Evolutionary conservation across 2,888 invertebrate genomes (phyloP).

Genomic region (Ophraella communa): DNA sequence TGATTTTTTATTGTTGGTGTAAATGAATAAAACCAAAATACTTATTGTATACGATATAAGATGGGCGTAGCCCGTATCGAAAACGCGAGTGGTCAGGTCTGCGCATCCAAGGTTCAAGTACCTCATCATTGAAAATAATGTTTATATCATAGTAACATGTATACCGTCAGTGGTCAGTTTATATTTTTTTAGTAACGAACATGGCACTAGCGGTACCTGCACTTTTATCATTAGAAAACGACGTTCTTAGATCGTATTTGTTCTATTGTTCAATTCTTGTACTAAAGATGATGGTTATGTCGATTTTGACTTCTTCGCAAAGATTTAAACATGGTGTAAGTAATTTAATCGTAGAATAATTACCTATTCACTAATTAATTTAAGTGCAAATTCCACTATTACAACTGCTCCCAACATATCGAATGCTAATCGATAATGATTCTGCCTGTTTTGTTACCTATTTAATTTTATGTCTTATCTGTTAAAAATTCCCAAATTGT

Average conservation of each 20-base stretch:
- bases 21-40: neutral
- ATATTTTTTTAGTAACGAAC: neutral
- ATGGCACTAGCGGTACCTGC: neutral
- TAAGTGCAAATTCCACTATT: too few relatives aligned
- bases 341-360: too few relatives aligned
- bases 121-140: neutral
- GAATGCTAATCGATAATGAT: too few relatives aligned
- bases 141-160: neutral
- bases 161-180: neutral
- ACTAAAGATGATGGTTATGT: slow-evolving; percentile 57
- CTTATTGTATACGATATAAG: neutral
- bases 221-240: slow-evolving; percentile 46
- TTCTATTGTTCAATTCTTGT: slow-evolving; percentile 54
- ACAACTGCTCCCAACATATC: too few relatives aligned
- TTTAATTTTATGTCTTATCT: too few relatives aligned
- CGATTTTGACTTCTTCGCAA: slow-evolving; percentile 52
- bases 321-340: slow-evolving; percentile 48
- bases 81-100: neutral
- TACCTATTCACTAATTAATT: too few relatives aligned
- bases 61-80: neutral
- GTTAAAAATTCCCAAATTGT: too few relatives aligned
- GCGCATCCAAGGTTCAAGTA: neutral
- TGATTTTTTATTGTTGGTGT: neutral
- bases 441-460: too few relatives aligned
- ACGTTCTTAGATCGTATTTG: slow-evolving; percentile 52